Base-by-base conservation (phyloP, 2,113 vertebrate species). In the Phalacrocorax aristotelis region DNA sequence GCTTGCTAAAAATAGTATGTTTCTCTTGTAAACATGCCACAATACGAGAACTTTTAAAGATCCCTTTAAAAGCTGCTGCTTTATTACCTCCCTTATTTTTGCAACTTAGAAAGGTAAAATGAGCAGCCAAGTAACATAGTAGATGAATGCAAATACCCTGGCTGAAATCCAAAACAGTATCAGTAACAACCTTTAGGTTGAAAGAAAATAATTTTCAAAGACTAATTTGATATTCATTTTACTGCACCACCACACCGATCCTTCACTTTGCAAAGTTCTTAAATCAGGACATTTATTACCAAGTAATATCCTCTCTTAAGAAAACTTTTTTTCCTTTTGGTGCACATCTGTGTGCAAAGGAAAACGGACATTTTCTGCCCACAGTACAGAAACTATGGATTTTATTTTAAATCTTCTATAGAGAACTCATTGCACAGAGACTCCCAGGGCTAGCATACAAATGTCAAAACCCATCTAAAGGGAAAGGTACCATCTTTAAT, bases 351-450 rank as follows among this genome's bases (percentile, higher is more conserved):
- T 13, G 48, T 49, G 84, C 78, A 94, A 90, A 97, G 58, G 66
- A 71, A 93, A 91, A 89, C 30, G 51, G 88, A 80, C 78, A 70
- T 83, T 92, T 95, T 71, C 83, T 80, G 80, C 26, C 20, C 58
- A 54, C 76, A 55, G 77, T 27, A 90, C 32, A 80, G 69, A 90
- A 61, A 49, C 79, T 52, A 30, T 42, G 62, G 71, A 83, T 96
- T 95, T 97, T 78, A 88, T 86, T 96, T 72, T 77, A 87, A 66
- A 89, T 42, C 38, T 36, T 95, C 65, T 86, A 55, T 92, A 58
- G 72, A 90, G 38, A 88, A 5, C 65, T 72, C 76, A 18, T 6
- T 55, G n/a, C 36, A 49, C 66, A 89, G 82, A 74, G 42, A 84
- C 65, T 78, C 34, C 76, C 68, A 83, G 66, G 96, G 69, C 79